Percentiles rank a stretch among this genome's conserved stretches.
Evolutionary conservation across 2,888 invertebrate species (phyloP).

Genomic region (Agrochola lychnidis): DNA sequence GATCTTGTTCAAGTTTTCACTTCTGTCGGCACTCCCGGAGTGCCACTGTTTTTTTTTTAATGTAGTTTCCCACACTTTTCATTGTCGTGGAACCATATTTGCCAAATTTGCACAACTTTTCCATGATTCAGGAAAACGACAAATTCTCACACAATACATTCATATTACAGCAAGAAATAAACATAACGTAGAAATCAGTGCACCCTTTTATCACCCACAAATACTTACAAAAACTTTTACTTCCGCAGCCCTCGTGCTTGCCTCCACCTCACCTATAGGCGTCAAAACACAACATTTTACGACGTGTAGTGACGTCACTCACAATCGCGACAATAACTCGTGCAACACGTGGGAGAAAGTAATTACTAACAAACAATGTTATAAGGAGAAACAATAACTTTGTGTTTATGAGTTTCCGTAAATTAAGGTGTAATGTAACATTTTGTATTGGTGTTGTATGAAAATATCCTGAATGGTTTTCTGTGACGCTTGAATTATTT

Average conservation of each 20-base stretch:
- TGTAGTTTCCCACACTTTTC: not conserved
- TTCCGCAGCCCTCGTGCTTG: not conserved
- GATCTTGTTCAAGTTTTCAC: too few relatives aligned
- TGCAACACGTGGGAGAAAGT: conserved; percentile 27
- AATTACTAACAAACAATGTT: conserved; percentile 42
- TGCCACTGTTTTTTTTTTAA: too few relatives aligned
- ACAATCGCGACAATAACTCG: conserved; percentile 29
- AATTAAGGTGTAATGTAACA: conserved; percentile 30
- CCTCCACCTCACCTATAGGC: not conserved
- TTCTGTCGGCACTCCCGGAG: too few relatives aligned
- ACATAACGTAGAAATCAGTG: conserved; percentile 1
- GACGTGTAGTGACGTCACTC: conserved; percentile 34
- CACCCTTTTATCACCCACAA: conserved; percentile 16
- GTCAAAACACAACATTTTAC: conserved; percentile 27
- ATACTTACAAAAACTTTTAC: conserved; percentile 4
- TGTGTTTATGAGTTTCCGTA: conserved; percentile 36
- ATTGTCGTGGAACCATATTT: not conserved
- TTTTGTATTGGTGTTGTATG: conserved; percentile 2
- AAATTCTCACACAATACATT: not conserved
- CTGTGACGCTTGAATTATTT: conserved; percentile 6
- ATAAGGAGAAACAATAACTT: conserved; percentile 47
- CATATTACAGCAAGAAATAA: not conserved
- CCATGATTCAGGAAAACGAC: not conserved
- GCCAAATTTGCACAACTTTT: too few relatives aligned
- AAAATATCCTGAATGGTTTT: conserved; percentile 20